These are phyloP conservation scores for Apteryx owenii DNA, from an alignment of 2,113 vertebrate species.

Conservation along the genomic window DNA sequence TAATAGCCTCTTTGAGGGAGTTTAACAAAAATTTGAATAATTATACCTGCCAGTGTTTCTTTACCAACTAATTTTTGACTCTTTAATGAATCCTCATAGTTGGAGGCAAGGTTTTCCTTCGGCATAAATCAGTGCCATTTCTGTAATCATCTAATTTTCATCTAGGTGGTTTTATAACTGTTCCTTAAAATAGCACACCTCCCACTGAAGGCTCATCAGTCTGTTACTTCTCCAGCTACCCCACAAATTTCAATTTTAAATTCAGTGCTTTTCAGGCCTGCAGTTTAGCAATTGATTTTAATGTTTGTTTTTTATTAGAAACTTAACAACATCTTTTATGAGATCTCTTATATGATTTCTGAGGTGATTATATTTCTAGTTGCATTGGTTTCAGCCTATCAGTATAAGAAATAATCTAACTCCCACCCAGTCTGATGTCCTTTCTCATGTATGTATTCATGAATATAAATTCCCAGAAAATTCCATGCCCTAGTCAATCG, in stretches of 20 bases:
- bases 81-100: not conserved
- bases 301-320: not conserved
- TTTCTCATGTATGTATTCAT: not conserved
- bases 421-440: not conserved
- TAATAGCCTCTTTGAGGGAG: not conserved
- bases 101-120: slow-evolving; percentile 24
- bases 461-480: not conserved
- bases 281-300: not conserved
- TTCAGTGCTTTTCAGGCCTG: not conserved
- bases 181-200: slow-evolving; percentile 28
- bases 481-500: not conserved
- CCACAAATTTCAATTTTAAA: slow-evolving; percentile 14
- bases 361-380: not conserved
- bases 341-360: not conserved
- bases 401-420: not conserved
- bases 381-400: not conserved
- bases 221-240: not conserved
- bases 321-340: not conserved
- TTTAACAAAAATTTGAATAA: not conserved
- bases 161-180: slow-evolving; percentile 36
- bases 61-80: slow-evolving; percentile 37
- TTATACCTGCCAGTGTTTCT: slow-evolving; percentile 3
- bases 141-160: slow-evolving; percentile 37
- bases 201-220: slow-evolving; percentile 21
- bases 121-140: not conserved